Base-by-base conservation (phyloP, 2,797 vertebrate species). In the Numenius phaeopus region DNA sequence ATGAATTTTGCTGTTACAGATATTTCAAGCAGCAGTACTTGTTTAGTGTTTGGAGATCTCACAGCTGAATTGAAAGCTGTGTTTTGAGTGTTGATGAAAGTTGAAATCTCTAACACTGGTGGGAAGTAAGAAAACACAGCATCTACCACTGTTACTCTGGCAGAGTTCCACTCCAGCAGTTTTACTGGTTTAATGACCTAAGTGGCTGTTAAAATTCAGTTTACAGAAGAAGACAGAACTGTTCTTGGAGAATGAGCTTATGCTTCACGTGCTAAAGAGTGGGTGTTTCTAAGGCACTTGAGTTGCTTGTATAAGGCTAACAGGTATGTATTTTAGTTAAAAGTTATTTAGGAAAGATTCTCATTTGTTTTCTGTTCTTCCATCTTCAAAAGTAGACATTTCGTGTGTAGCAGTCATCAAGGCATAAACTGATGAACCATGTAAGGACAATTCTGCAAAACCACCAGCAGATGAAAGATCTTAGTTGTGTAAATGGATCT, bases 1-100 rank as follows among this genome's bases (percentile, higher is more conserved):
- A 13, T 67, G 13, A 29, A 22, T 80, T 89, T 77, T 80, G n/a
- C 24, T 71, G 1, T 75, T 84, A 44, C 4, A 8, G 8, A 5
- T 34, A 52, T 29, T 80, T 70, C 23, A 66, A 84, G 84, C 32
- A 58, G 34, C 22, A 77, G 30, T 39, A 65, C 5, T 91, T 91
- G 16, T 65, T 90, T 29, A 19, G 32, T 21, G 23, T 66, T 80
- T 78, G 54, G 54, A 24, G 44, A 39, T 69, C 23, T 72, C 8
- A 4, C 72, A 89, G 69, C 54, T 86, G 54, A 81, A 79, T 34
- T 75, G 42, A 88, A 94, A 91, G 58, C 46, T 23, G 19, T 80
- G 54, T 83, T 94, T 87, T 89, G 50, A 87, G 44, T 86, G 23
- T n/a, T 85, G 58, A 52, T 83, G 64, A 62, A 83, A 91, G 29